Base-by-base conservation (phyloP, 2,797 vertebrate genomes). In the Enteromius argenteus region DNA sequence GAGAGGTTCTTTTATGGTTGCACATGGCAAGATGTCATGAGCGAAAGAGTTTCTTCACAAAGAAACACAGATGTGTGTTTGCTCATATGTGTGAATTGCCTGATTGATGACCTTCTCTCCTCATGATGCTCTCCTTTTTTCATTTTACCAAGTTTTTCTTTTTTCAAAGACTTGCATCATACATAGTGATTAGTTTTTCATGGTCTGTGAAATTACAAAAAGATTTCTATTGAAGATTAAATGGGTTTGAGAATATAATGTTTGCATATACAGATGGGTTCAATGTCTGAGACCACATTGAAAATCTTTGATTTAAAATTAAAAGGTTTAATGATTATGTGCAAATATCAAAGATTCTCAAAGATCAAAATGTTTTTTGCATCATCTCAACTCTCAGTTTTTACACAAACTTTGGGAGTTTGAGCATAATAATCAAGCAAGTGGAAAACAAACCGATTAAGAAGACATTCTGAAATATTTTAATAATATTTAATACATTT, bases 1-100 rank as follows among this genome's bases (percentile, higher is more conserved):
- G 4, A 44, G 56, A 62, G 53, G 42, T 15, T 82, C 27, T 74
- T 51, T 66, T 46, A 35, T 81, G 53, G 30, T 2, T 62, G 21
- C 39, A 30, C 58, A 8, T n/a, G 32, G 21, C 15, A 66, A 74
- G 44, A 51, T 5, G 30, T 66, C 30, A 37, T 37, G 39, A 15
- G 30, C 4, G 5, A 13, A 32, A 37, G 81, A 60, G 66, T 49
- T 68, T 84, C 21, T 46, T 69, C 6, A 27, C 10, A 46, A 51
- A 37, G 27, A 49, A 23, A 77, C n/a, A n/a, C 27, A 66, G 14
- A 64, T 23, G 17, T 56, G 35, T 42, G n/a, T 85, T 56, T 23
- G n/a, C 27, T 23, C 14, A 77, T 64, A 68, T 44, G 66, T 72
- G 15, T 83, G 42, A 86, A 85, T 42, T 51, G 56, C 66, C 79